Evolutionary conservation across 1,140 invertebrate species (phyloP).

Genomic region (Drosophila fuyamai): DNA sequence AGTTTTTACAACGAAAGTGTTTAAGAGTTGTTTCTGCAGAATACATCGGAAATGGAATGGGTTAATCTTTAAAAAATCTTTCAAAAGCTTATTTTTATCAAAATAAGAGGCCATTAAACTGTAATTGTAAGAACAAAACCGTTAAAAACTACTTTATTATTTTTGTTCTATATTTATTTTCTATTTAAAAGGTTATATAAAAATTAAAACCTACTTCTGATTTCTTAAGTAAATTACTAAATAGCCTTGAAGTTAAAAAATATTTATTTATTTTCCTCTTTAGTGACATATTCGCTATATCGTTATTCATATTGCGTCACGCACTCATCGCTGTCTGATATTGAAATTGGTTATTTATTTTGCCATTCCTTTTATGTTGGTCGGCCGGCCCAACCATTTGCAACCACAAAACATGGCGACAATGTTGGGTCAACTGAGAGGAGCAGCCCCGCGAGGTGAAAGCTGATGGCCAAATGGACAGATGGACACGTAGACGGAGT

Average conservation of each 20-base stretch:
- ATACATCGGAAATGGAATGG: background rate
- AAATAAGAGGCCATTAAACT: too few species aligned
- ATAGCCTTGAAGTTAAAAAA: too few species aligned
- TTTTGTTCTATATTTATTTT: too few species aligned
- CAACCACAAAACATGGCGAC: slow-evolving; percentile 48
- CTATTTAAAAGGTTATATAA: too few species aligned
- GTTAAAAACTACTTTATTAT: too few species aligned
- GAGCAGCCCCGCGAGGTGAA: slow-evolving; percentile 10
- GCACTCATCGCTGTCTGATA: slow-evolving; percentile 4
- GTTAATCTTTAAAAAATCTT: too few species aligned
- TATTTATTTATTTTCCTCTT: too few species aligned
- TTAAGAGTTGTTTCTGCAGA: background rate
- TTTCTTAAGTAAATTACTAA: too few species aligned
- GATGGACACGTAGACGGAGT: background rate
- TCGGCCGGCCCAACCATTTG: slow-evolving; percentile 18
- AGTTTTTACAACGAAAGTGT: background rate
- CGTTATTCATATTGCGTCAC: slow-evolving; percentile 6
- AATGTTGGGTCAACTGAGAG: slow-evolving; percentile 35
- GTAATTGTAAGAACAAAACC: too few species aligned
- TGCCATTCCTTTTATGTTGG: slow-evolving; percentile 5
- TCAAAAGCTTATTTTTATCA: too few species aligned
- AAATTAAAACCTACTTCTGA: too few species aligned
- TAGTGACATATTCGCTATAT: too few species aligned
- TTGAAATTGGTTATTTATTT: slow-evolving; percentile 41
- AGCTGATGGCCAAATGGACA: slow-evolving; percentile 18